These are phyloP conservation scores for Lasioglossum villosulum DNA, from an alignment of 2,888 invertebrate genomes.

Conservation along the genomic window DNA sequence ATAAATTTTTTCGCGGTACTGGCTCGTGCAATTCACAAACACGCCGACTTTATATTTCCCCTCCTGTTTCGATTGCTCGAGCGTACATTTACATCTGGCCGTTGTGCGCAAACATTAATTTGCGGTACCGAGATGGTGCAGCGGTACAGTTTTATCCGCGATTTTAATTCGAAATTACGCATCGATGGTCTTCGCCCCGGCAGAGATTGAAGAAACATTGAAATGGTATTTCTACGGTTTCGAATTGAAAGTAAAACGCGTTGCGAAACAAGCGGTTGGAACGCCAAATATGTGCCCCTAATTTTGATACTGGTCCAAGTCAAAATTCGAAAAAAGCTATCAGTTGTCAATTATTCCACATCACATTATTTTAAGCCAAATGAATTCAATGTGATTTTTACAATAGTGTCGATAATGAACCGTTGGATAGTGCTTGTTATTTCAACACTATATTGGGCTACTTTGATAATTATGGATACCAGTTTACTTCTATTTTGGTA, in stretches of 20 bases:
- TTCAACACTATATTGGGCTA: no score
- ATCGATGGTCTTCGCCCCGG: not conserved
- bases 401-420: no score
- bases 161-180: conserved; percentile 22
- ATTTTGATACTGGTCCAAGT: no score
- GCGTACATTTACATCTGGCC: conserved; percentile 23
- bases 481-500: not conserved
- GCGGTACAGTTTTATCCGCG: conserved; percentile 18
- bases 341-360: no score
- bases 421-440: no score
- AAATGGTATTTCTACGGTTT: not conserved
- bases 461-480: not conserved
- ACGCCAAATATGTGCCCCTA: not conserved
- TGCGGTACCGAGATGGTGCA: not conserved
- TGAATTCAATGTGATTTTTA: no score
- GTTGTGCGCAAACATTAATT: conserved; percentile 40
- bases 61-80: conserved; percentile 41
- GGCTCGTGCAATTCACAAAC: conserved; percentile 30
- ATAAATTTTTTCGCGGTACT: conserved; percentile 41
- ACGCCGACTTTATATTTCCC: conserved; percentile 33
- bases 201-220: conserved; percentile 4
- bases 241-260: not conserved
- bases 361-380: no score
- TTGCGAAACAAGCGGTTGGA: not conserved
- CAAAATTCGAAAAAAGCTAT: no score